Evolutionary conservation across 2,113 vertebrate species (phyloP).

Genomic region (Carassius carassius): DNA sequence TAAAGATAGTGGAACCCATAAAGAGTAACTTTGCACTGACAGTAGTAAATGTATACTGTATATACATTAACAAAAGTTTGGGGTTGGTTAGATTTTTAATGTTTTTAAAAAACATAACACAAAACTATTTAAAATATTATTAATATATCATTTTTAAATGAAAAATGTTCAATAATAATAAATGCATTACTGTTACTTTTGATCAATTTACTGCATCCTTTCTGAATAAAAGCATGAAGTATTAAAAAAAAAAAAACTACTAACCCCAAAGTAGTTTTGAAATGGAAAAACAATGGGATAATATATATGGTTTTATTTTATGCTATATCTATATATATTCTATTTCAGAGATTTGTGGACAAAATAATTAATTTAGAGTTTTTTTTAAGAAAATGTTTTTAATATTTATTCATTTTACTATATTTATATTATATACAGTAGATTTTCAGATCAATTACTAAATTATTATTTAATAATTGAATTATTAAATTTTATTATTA

Average conservation of each 20-base stretch:
- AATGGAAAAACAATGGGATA: background rate
- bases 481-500: too few relatives aligned
- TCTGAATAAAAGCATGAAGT: background rate
- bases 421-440: background rate
- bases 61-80: background rate
- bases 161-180: background rate
- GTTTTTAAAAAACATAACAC: background rate
- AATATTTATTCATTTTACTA: background rate
- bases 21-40: constrained; percentile 19
- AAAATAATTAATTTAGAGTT: too few relatives aligned
- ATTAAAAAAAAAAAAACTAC: too few relatives aligned
- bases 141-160: too few relatives aligned
- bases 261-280: too few relatives aligned
- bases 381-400: too few relatives aligned
- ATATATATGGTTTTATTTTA: too few relatives aligned
- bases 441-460: too few relatives aligned
- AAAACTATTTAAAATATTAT: too few relatives aligned
- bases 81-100: background rate
- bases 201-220: background rate
- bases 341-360: too few relatives aligned
- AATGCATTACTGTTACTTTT: background rate
- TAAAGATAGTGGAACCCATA: constrained; percentile 39
- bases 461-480: too few relatives aligned
- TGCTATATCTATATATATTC: too few relatives aligned
- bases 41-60: background rate